Conservation (phyloP, 1,140 invertebrate genomes). For the Whitmania pigra region DNA sequence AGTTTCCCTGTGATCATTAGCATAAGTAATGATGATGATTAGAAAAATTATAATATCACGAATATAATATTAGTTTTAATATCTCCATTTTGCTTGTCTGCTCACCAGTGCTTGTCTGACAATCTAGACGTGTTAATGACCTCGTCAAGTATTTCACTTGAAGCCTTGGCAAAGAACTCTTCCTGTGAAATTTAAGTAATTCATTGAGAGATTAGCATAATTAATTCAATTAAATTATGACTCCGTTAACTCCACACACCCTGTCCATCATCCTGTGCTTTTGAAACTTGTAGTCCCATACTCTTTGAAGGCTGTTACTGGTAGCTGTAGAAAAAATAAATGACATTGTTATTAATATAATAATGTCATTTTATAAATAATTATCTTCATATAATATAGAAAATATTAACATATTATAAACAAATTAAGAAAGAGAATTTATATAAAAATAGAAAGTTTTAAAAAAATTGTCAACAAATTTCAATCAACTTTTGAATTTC, state of each 20-base stretch:
- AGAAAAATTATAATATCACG: too few relatives aligned
- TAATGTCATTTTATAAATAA: too few relatives aligned
- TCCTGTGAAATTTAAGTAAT: slow-evolving; percentile 45
- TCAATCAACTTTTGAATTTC: slow-evolving; percentile 64
- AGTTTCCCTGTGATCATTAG: too few relatives aligned
- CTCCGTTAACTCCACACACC: slow-evolving; percentile 27
- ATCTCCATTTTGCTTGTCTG: neutral
- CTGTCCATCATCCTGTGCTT: slow-evolving; percentile 79
- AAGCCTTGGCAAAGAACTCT: slow-evolving; percentile 89
- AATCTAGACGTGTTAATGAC: slow-evolving; percentile 87
- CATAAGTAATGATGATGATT: too few relatives aligned
- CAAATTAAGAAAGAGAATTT: neutral
- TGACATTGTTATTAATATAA: slow-evolving; percentile 1
- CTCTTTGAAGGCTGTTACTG: slow-evolving; percentile 92
- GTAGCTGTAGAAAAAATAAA: slow-evolving; percentile 50
- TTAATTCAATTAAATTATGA: too few relatives aligned
- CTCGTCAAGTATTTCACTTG: slow-evolving; percentile 90
- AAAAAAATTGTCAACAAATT: neutral
- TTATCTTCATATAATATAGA: neutral
- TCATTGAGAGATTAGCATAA: slow-evolving; percentile 23
- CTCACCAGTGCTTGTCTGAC: slow-evolving; percentile 66
- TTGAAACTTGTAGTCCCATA: slow-evolving; percentile 99
- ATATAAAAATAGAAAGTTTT: neutral
- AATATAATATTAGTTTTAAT: neutral
- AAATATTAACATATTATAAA: neutral